A percentile compares a stretch with the other conserved stretches of the same genome.
phyloP scores from a whole-genome alignment of 2,797 vertebrate species.

The Thalassophryne amazonica region DNA sequence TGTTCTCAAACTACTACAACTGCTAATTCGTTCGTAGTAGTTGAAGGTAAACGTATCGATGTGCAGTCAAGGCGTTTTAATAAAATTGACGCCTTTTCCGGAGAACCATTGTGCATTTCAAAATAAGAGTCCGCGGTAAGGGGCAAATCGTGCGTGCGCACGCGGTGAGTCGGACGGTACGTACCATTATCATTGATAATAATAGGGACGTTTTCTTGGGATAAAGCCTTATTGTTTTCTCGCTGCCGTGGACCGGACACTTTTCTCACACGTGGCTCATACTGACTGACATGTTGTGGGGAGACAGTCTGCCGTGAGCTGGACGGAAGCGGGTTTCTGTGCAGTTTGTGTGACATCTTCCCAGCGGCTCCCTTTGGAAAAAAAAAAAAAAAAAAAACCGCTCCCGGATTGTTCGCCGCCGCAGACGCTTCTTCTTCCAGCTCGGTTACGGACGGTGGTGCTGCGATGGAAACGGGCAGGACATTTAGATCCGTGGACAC shows the following conservation, averaged over 20 bases:
- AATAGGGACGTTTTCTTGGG: slow-evolving; percentile 44
- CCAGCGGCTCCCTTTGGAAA: slow-evolving; percentile 54
- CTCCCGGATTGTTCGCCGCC: slow-evolving; percentile 47
- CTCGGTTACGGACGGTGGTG: slow-evolving; percentile 54
- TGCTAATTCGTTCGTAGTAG: too few species aligned
- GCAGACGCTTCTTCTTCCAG: slow-evolving; percentile 70
- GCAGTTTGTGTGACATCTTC: background rate
- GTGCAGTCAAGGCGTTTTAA: too few species aligned
- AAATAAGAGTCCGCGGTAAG: too few species aligned
- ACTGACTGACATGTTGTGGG: fast-evolving
- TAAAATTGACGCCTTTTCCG: too few species aligned
- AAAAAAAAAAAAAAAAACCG: too few species aligned
- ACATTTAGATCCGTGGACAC: slow-evolving; percentile 66
- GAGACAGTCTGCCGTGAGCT: background rate
- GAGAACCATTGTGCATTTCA: too few species aligned
- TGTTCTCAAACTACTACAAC: too few species aligned
- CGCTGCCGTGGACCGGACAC: background rate
- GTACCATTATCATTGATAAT: slow-evolving; percentile 67
- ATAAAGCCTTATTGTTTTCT: background rate
- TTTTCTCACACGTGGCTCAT: background rate
- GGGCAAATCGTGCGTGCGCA: too few species aligned
- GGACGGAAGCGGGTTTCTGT: background rate
- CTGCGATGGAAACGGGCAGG: slow-evolving; percentile 69
- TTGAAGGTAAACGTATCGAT: too few species aligned
- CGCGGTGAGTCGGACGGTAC: slow-evolving; percentile 80